These are phyloP conservation scores for Andrena praecox DNA, from an alignment of 2,888 invertebrate genomes.

Conservation along the genomic window DNA sequence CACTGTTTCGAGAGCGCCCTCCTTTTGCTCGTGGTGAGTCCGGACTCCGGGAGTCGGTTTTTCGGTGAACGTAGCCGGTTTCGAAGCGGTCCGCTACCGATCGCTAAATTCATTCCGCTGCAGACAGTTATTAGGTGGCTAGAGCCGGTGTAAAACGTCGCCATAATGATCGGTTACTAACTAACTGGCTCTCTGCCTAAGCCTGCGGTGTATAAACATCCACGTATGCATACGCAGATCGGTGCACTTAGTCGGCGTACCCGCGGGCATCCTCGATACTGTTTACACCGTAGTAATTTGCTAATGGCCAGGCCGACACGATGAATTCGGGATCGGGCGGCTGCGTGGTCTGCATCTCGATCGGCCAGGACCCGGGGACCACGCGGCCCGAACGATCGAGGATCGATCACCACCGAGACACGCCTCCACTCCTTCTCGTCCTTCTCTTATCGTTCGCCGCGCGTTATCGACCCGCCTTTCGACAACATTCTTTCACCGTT, in stretches of 20 bases:
- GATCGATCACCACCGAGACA: conserved; percentile 60
- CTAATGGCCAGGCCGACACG: conserved; percentile 78
- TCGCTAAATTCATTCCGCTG: conserved; percentile 77
- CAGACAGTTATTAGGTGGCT: conserved; percentile 79
- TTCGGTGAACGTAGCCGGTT: conserved; percentile 28
- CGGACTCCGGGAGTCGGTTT: conserved; percentile 4
- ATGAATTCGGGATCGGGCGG: conserved; percentile 72
- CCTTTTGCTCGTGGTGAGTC: neutral
- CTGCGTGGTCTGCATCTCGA: conserved; percentile 76
- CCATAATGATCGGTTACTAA: conserved; percentile 79
- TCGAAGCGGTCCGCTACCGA: conserved; percentile 56
- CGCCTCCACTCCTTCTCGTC: conserved; percentile 46
- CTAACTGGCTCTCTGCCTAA: conserved; percentile 71
- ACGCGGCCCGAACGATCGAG: conserved; percentile 58
- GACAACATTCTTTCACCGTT: neutral
- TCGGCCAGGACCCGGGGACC: conserved; percentile 45
- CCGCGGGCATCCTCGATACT: conserved; percentile 76
- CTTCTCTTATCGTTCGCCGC: conserved; percentile 24
- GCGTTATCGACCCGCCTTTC: conserved; percentile 34
- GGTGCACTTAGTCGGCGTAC: conserved; percentile 52
- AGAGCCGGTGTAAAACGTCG: conserved; percentile 80
- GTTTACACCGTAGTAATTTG: conserved; percentile 84
- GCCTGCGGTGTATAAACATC: conserved; percentile 44
- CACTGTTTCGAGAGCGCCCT: conserved; percentile 19
- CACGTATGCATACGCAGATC: conserved; percentile 50